Conservation (phyloP, 2,888 invertebrate species). For the Plutella xylostella region DNA sequence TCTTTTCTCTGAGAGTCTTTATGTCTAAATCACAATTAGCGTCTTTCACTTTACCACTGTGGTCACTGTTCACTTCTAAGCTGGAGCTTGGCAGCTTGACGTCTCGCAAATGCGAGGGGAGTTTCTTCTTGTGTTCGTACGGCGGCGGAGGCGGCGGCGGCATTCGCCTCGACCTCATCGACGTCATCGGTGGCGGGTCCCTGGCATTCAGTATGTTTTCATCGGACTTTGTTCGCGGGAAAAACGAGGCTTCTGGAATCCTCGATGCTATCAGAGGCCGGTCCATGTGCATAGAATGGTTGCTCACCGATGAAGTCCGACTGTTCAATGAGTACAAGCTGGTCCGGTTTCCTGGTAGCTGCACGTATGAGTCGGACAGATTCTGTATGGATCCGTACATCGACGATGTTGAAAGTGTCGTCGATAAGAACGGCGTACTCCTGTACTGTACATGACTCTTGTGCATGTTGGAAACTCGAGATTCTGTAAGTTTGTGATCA, state of each 20-base stretch:
- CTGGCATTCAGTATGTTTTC: constrained; percentile 80
- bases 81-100: constrained; percentile 31
- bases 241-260: constrained; percentile 60
- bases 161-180: constrained; percentile 66
- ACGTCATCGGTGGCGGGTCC: constrained; percentile 60
- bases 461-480: constrained; percentile 71
- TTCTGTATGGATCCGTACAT: constrained; percentile 86
- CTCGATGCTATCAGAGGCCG: constrained; percentile 74
- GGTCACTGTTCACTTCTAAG: constrained; percentile 34
- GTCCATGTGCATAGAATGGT: constrained; percentile 74
- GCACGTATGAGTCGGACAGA: constrained; percentile 80
- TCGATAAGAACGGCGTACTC: constrained; percentile 83
- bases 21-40: constrained; percentile 76
- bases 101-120: constrained; percentile 66
- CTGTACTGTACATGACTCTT: constrained; percentile 83
- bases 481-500: constrained; percentile 86
- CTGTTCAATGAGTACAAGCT: constrained; percentile 74
- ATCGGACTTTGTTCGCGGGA: constrained; percentile 81
- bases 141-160: constrained; percentile 66
- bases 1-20: constrained; percentile 86
- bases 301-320: constrained; percentile 65
- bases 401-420: constrained; percentile 74
- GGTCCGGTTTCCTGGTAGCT: constrained; percentile 71
- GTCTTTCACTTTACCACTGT: constrained; percentile 45
- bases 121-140: constrained; percentile 61